Base-by-base conservation (phyloP, 2,797 vertebrate species). In the Hoplostethus mediterraneus region DNA sequence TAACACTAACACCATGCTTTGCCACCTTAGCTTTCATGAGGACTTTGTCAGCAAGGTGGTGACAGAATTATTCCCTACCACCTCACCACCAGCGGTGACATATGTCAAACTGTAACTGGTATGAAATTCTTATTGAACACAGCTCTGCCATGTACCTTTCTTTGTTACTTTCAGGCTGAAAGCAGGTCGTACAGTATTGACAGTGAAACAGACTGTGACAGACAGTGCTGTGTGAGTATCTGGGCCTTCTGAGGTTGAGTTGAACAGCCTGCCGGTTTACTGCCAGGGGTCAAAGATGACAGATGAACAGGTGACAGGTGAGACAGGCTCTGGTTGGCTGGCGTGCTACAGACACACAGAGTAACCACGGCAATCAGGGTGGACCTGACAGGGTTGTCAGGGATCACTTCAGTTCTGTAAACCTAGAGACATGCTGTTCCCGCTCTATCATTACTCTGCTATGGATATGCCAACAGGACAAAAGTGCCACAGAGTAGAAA, bases 241-340 rank as follows among this genome's bases (percentile, higher is more conserved):
- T 44, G 31, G 13, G 55, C 31, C 13, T 52, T 28, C 51, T 52
- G 51, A 21, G 21, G 51, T 28, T 52, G 10, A 52, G 10, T 4
- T 12, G 10, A 21, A 52, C 8, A 9, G 16, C 31, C 16, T 16
- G 1, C 12, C 17, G 55, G 53, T n/a, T 75, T 80, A 73, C 76
- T 44, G 31, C 58, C 55, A 56, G 45, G 55, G 78, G 84, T 90
- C 81, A 89, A 78, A 87, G 81, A 81, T 87, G 72, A 82, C 69
- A 53, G 75, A 75, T 69, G 72, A 79, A 65, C 67, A 73, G 69
- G 75, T 68, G 78, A 77, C 81, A 85, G 74, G 71, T 81, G 73
- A 80, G 60, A 68, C 71, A 56, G 60, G 48, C 57, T 48, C 68
- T 76, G 83, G 80, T 87, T 73, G 58, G 70, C 63, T 64, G 55